Conservation (phyloP, 2,888 invertebrate species). For the Deilephila porcellus region DNA sequence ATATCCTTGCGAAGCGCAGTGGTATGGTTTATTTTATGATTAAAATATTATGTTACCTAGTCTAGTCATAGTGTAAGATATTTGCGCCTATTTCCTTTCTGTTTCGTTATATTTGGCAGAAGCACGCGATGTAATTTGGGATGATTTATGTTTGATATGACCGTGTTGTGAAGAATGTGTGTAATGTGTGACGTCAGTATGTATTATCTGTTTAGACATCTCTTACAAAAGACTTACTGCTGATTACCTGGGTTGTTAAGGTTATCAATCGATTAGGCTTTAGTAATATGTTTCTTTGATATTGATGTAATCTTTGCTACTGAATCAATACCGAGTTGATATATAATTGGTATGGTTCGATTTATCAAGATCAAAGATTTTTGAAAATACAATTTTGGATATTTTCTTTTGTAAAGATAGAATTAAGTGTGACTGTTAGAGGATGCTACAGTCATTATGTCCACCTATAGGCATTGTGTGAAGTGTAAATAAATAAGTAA, state of each 20-base stretch:
- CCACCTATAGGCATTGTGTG: neutral
- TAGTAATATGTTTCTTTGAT: neutral
- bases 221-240: slow-evolving; percentile 12
- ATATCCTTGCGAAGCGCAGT: neutral
- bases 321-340: neutral
- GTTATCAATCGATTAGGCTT: neutral
- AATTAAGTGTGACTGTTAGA: neutral
- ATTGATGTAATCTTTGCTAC: neutral
- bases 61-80: slow-evolving; percentile 48
- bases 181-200: neutral
- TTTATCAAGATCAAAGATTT: neutral
- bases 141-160: neutral
- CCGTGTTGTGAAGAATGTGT: neutral
- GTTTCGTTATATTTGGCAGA: neutral
- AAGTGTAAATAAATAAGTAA: no score
- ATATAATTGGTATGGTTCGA: neutral
- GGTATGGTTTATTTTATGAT: neutral
- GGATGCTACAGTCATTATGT: neutral
- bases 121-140: neutral
- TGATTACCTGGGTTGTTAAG: neutral
- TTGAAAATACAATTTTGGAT: neutral
- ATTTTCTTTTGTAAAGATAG: neutral
- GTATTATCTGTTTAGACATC: neutral
- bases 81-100: neutral
- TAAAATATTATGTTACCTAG: slow-evolving; percentile 30